phyloP scores from a whole-genome alignment of 2,797 vertebrate genomes.

The Heteromormyrus szaboi region DNA sequence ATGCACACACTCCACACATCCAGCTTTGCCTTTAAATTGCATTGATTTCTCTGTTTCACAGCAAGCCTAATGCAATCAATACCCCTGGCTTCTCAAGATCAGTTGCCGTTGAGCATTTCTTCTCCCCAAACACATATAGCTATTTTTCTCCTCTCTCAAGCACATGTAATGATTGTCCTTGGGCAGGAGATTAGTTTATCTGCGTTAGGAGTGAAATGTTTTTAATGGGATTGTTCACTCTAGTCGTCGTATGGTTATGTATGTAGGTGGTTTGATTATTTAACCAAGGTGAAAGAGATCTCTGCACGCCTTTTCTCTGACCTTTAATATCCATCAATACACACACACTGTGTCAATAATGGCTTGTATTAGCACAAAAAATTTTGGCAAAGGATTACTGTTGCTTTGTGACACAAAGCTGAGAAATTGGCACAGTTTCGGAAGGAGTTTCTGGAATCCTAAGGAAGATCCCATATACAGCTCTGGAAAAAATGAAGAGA shows the following conservation, averaged over 20 bases:
- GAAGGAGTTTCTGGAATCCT: not conserved
- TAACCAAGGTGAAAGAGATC: constrained; percentile 52
- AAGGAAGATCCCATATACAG: not conserved
- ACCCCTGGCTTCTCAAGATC: constrained; percentile 68
- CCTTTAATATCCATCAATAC: constrained; percentile 47
- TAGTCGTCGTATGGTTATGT: constrained; percentile 44
- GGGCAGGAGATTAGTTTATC: constrained; percentile 56
- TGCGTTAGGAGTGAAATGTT: constrained; percentile 55
- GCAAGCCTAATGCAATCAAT: constrained; percentile 71
- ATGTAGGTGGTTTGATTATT: constrained; percentile 38
- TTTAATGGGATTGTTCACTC: constrained; percentile 47
- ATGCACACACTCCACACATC: constrained; percentile 53
- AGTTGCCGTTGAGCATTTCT: constrained; percentile 62
- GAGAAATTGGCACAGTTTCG: not conserved
- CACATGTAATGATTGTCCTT: constrained; percentile 70
- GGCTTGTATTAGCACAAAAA: constrained; percentile 56
- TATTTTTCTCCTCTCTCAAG: constrained; percentile 4
- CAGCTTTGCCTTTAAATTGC: constrained; percentile 65
- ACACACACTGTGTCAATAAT: constrained; percentile 43
- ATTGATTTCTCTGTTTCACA: constrained; percentile 67
- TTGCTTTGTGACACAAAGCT: not conserved
- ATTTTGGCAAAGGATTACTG: constrained; percentile 16
- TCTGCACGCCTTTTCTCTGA: constrained; percentile 53
- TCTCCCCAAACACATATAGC: constrained; percentile 51
- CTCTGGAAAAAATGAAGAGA: not conserved